Evolutionary conservation across 2,113 vertebrate genomes (phyloP).

Genomic region (Microcebus ravelobensis): DNA sequence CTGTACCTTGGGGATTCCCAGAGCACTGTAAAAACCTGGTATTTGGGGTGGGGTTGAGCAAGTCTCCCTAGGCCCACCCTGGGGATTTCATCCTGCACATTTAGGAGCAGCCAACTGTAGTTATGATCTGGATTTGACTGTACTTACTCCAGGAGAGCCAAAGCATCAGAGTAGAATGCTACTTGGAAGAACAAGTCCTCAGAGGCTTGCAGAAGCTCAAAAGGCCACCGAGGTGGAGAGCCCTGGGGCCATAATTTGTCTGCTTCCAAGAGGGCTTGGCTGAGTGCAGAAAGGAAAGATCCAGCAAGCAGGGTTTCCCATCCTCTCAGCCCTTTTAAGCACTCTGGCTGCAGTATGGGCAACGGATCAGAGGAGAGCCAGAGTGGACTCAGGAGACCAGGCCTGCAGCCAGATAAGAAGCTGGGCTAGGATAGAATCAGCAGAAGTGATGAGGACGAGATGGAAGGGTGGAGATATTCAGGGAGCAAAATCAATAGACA

Average conservation of each 20-base stretch:
- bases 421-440: background rate
- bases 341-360: background rate
- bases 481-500: background rate
- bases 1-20: background rate
- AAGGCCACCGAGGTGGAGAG: background rate
- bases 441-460: background rate
- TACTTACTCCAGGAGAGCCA: background rate
- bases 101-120: background rate
- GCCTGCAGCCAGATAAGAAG: background rate
- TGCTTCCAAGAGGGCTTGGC: background rate
- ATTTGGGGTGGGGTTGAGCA: background rate
- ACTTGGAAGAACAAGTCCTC: constrained; percentile 1
- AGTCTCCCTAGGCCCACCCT: background rate
- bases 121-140: background rate
- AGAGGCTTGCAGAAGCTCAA: background rate
- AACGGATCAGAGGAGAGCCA: background rate
- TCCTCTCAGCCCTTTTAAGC: background rate
- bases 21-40: background rate
- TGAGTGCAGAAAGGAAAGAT: background rate
- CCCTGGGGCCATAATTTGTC: background rate
- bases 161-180: background rate
- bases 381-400: background rate
- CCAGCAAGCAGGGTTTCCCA: background rate
- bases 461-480: background rate
- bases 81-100: background rate